Evolutionary conservation across 2,113 vertebrate species (phyloP).

Genomic region (Xenus cinereus): DNA sequence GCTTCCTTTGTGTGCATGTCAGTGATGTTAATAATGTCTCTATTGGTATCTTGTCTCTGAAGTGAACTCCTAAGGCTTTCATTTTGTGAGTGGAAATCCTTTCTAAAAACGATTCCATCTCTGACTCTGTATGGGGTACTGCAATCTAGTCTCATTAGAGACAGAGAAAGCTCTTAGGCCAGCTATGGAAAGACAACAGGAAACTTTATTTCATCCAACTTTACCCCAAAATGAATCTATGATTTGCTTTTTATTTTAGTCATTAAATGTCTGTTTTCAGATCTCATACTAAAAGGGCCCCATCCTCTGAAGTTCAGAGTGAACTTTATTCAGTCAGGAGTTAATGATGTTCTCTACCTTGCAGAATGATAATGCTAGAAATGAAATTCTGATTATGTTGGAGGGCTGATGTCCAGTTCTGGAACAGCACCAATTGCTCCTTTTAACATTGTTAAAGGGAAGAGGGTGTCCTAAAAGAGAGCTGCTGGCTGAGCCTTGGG

Average conservation of each 20-base stretch:
- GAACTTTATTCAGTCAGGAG: background rate
- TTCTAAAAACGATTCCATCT: conserved; percentile 54
- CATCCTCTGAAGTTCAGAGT: background rate
- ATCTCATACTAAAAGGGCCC: background rate
- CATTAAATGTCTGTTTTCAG: conserved; percentile 5
- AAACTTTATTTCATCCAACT: conserved; percentile 50
- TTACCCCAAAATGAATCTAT: conserved; percentile 14
- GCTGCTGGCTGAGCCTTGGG: background rate
- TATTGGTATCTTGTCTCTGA: conserved; percentile 71
- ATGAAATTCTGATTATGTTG: background rate
- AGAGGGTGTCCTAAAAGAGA: background rate
- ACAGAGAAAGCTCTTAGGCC: conserved; percentile 34
- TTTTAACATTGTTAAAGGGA: background rate
- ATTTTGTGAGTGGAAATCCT: conserved; percentile 62
- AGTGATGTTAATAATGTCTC: conserved; percentile 72
- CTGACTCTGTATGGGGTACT: conserved; percentile 33
- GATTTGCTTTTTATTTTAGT: conserved; percentile 5
- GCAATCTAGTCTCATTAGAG: conserved; percentile 61
- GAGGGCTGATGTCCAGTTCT: background rate
- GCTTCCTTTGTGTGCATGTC: conserved; percentile 69
- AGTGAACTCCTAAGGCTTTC: conserved; percentile 68
- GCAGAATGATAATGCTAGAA: background rate
- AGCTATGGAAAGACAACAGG: conserved; percentile 49
- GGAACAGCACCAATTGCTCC: background rate
- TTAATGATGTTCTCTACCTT: conserved; percentile 1